phyloP scores from a whole-genome alignment of 2,797 vertebrate genomes.

The Lithobates sylvaticus region DNA sequence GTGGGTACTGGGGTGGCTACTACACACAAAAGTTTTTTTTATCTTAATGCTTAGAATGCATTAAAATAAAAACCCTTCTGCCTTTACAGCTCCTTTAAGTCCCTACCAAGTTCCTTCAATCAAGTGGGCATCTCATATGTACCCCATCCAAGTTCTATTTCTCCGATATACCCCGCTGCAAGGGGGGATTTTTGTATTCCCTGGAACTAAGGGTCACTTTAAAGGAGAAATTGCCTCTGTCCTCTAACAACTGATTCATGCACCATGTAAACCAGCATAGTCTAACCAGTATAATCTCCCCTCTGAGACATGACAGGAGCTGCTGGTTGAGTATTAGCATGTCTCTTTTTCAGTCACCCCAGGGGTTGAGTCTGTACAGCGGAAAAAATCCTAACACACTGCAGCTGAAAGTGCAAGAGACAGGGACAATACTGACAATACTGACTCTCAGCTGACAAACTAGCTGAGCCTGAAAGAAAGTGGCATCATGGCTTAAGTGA shows the following conservation, averaged over 20 bases:
- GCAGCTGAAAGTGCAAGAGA: neutral
- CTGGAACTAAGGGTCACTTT: neutral
- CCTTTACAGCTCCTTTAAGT: too few relatives aligned
- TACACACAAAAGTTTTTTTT: too few relatives aligned
- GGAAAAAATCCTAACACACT: neutral
- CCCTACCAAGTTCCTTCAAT: too few relatives aligned
- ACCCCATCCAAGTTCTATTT: too few relatives aligned
- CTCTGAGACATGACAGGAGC: slow-evolving; percentile 1
- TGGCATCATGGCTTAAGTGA: too few relatives aligned
- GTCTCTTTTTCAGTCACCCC: neutral
- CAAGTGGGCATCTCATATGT: too few relatives aligned
- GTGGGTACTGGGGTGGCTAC: too few relatives aligned
- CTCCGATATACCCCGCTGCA: too few relatives aligned
- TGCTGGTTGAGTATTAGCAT: slow-evolving; percentile 16
- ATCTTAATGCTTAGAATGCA: too few relatives aligned
- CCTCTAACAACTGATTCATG: neutral
- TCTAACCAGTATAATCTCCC: slow-evolving; percentile 1
- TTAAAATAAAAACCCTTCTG: too few relatives aligned
- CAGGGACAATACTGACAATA: neutral
- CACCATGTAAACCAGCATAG: neutral
- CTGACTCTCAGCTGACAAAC: neutral
- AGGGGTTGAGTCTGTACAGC: neutral
- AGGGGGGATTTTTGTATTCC: too few relatives aligned
- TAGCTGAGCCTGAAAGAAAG: neutral
- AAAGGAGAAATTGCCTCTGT: neutral